These are phyloP conservation scores for Pseudorectes ferrugineus DNA, from an alignment of 2,113 vertebrate species.

Conservation along the genomic window DNA sequence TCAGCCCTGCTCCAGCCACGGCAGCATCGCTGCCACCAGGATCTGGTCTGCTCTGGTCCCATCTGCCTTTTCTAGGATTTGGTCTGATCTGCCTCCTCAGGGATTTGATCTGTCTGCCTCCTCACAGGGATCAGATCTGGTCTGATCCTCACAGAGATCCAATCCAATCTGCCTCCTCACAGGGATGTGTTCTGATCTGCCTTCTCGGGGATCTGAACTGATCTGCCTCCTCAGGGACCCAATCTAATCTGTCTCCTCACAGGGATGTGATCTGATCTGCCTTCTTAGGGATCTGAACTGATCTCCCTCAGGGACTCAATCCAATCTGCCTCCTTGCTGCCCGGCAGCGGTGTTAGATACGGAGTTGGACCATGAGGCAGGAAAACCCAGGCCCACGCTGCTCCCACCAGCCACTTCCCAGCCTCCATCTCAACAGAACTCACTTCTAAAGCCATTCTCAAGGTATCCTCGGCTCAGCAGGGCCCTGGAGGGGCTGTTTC, in stretches of 20 bases:
- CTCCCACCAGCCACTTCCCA: background rate
- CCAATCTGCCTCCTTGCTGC: background rate
- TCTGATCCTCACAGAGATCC: background rate
- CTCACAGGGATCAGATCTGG: background rate
- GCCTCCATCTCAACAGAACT: background rate
- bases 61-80: background rate
- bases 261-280: background rate
- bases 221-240: background rate
- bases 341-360: accelerated
- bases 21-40: background rate
- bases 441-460: background rate
- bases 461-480: background rate
- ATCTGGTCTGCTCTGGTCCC: background rate
- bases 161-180: background rate
- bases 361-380: accelerated
- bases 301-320: background rate
- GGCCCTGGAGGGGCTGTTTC: background rate
- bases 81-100: background rate
- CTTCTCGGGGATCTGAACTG: background rate
- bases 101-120: background rate
- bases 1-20: conserved; percentile 25
- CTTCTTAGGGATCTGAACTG: background rate
- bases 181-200: background rate
- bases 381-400: background rate
- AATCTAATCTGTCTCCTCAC: background rate